phyloP scores from a whole-genome alignment of 2,888 invertebrate species.

The Bimastos eiseni region DNA sequence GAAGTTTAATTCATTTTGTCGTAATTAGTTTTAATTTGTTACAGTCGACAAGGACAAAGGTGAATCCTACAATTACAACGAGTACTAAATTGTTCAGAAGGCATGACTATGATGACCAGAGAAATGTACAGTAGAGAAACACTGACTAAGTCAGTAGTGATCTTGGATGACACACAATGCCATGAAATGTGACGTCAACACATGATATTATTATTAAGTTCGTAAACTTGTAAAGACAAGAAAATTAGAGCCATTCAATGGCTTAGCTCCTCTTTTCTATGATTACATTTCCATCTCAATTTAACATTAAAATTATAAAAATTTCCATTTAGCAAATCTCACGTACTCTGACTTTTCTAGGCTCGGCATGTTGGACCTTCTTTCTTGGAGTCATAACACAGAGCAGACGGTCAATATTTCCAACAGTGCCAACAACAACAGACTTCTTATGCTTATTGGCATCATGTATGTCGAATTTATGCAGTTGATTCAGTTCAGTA shows the following conservation, averaged over 20 bases:
- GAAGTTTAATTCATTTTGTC: not conserved
- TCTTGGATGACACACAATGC: not conserved
- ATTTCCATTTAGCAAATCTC: no score
- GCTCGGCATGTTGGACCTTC: conserved; percentile 55
- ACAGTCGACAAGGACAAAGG: not conserved
- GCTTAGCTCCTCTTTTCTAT: not conserved
- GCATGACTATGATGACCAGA: not conserved
- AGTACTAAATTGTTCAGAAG: not conserved
- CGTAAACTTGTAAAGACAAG: not conserved
- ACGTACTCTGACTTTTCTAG: conserved; percentile 61
- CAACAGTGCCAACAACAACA: conserved; percentile 73
- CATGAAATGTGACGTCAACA: not conserved
- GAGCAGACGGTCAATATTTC: conserved; percentile 71
- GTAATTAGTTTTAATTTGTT: not conserved
- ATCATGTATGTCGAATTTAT: conserved; percentile 49
- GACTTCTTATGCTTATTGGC: conserved; percentile 63
- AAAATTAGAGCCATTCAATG: not conserved
- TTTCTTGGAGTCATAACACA: conserved; percentile 73
- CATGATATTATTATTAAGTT: not conserved
- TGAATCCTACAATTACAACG: not conserved
- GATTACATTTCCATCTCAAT: no score
- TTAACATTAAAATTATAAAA: no score
- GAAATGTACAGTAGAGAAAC: not conserved
- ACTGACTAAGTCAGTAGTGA: no score
- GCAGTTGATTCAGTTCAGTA: conserved; percentile 55